These are phyloP conservation scores for Peromyscus melanophrys DNA, from an alignment of 2,797 vertebrate genomes.

Conservation along the genomic window DNA sequence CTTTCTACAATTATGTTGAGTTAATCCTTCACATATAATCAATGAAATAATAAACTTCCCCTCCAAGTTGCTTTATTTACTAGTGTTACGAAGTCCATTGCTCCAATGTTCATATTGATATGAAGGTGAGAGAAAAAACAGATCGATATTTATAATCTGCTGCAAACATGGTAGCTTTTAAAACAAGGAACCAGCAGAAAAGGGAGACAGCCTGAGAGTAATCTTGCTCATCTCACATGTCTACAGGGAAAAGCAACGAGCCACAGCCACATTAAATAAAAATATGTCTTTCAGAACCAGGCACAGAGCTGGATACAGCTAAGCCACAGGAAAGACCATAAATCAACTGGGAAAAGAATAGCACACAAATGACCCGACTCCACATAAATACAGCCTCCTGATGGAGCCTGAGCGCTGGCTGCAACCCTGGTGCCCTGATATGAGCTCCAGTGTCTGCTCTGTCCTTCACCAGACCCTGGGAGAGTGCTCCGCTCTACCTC, in stretches of 20 bases:
- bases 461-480: not conserved
- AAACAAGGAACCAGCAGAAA: conserved; percentile 50
- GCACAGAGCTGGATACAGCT: not conserved
- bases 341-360: not conserved
- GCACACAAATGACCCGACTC: conserved; percentile 58
- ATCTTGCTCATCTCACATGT: conserved; percentile 57
- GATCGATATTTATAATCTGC: conserved; percentile 74
- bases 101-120: conserved; percentile 39
- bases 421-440: not conserved
- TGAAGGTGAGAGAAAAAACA: conserved; percentile 62
- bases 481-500: not conserved
- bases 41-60: conserved; percentile 35
- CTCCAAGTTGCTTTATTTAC: not conserved
- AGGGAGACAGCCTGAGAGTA: not conserved
- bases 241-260: conserved; percentile 32
- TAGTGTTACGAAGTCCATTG: conserved; percentile 12
- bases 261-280: conserved; percentile 17
- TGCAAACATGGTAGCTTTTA: conserved; percentile 62
- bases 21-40: conserved; percentile 28
- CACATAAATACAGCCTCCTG: not conserved
- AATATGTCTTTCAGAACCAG: conserved; percentile 53
- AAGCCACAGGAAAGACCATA: conserved; percentile 25
- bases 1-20: not conserved
- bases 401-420: fast-evolving
- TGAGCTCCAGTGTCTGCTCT: not conserved